Evolutionary conservation across 2,113 vertebrate genomes (phyloP).

Genomic region (Zosterops japonicus): DNA sequence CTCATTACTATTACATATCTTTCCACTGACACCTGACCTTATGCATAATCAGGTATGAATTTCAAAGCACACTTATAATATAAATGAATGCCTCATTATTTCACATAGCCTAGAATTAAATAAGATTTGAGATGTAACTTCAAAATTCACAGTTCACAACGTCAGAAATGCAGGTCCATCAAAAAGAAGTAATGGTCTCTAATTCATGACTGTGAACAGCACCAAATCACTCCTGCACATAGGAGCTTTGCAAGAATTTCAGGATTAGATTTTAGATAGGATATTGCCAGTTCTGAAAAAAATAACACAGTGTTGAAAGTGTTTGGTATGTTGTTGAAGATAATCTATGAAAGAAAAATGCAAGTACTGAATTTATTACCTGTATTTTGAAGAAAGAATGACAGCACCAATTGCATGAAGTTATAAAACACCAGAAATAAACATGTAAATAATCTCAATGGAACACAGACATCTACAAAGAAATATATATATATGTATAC

Average conservation of each 20-base stretch:
- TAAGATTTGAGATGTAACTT: background rate
- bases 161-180: background rate
- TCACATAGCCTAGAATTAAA: background rate
- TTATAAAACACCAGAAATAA: conserved; percentile 74
- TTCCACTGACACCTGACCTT: conserved; percentile 17
- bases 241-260: background rate
- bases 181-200: background rate
- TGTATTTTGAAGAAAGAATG: conserved; percentile 69
- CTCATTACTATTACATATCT: conserved; percentile 42
- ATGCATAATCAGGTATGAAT: background rate
- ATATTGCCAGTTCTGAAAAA: background rate
- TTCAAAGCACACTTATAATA: background rate
- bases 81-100: background rate
- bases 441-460: conserved; percentile 54
- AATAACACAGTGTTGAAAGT: background rate
- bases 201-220: background rate
- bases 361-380: conserved; percentile 51
- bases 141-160: background rate
- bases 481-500: conserved; percentile 41
- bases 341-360: conserved; percentile 22
- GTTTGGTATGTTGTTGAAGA: background rate
- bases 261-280: background rate
- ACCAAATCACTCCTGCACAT: background rate
- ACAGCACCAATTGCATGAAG: conserved; percentile 76
- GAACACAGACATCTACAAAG: conserved; percentile 64